These are phyloP conservation scores for Eupithecia inturbata DNA, from an alignment of 2,888 invertebrate species.

Conservation along the genomic window DNA sequence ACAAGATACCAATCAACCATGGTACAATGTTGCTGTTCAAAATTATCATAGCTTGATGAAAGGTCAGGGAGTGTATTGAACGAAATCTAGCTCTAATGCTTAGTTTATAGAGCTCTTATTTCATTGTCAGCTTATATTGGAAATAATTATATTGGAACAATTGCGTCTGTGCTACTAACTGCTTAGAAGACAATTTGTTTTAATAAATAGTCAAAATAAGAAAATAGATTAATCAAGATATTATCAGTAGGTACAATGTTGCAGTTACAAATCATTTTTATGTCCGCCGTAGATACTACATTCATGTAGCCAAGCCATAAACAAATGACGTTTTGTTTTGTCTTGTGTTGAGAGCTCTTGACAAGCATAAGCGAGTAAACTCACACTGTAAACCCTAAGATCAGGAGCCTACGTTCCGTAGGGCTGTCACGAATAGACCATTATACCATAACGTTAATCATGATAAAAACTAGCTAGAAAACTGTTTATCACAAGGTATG, in stretches of 20 bases:
- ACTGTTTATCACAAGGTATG: not conserved
- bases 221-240: not conserved
- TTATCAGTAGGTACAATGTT: too few species aligned
- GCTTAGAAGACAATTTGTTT: not conserved
- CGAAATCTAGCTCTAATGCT: conserved; percentile 8
- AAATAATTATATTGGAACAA: not conserved
- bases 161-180: not conserved
- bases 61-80: conserved; percentile 33
- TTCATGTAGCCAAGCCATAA: not conserved
- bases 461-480: not conserved
- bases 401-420: too few species aligned
- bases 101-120: too few species aligned
- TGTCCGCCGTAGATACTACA: not conserved
- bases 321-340: not conserved
- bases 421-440: not conserved
- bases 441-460: not conserved
- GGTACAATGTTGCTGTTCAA: not conserved
- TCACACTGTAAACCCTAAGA: not conserved
- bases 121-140: not conserved
- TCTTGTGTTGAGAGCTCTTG: too few species aligned
- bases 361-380: too few species aligned
- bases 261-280: too few species aligned
- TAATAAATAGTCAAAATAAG: not conserved
- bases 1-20: not conserved
- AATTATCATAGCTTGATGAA: conserved; percentile 25